Base-by-base conservation (phyloP, 2,888 invertebrate species). In the Julus scanicus region DNA sequence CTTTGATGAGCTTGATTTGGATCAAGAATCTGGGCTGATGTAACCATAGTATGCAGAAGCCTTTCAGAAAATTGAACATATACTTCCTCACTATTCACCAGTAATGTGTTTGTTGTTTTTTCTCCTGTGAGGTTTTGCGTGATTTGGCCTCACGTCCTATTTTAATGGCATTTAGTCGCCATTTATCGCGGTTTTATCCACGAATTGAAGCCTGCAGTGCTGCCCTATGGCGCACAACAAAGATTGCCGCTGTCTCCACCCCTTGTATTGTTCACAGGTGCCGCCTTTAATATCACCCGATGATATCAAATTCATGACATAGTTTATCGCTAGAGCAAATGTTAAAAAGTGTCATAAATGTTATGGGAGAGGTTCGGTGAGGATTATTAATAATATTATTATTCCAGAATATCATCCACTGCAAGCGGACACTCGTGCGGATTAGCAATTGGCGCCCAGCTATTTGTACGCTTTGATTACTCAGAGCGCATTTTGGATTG, bases 301-400 rank as follows among this genome's bases (percentile, higher is more conserved):
- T 53, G 86, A 86, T 86, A 86, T 86, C 86, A 86, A 86, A 86
- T 86, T 86, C 86, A 86, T 86, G 86, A 49, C 86, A 49, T 53
- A 49, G 49, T 86, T 86, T 53, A 86, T 86, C 86, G 49, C 86
- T 17, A 86, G 53, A 86, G 86, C 53, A 86, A 86, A 86, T 86
- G 86, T 86, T 86, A 84, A 84, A 84, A 84, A 84, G 84, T 48
- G 48, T 48, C 84, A 84, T 84, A 84, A 84, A 84, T 84, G 84
- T 84, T 84, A 48, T 84, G 84, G 84, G 84, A 84, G 84, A 84
- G 84, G 84, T 84, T 84, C 84, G 48, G 48, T 17, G 40, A 84
- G 84, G 84, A 84, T 84, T 40, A 84, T 84, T 40, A 84, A 40
- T 84, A 84, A 44, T 84, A 84, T 84, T 84, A 84, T 84, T 84